A percentile compares a stretch with the other conserved stretches of the same genome.
Evolutionary conservation across 2,888 invertebrate species (phyloP).

Genomic region (Conus canariensis): DNA sequence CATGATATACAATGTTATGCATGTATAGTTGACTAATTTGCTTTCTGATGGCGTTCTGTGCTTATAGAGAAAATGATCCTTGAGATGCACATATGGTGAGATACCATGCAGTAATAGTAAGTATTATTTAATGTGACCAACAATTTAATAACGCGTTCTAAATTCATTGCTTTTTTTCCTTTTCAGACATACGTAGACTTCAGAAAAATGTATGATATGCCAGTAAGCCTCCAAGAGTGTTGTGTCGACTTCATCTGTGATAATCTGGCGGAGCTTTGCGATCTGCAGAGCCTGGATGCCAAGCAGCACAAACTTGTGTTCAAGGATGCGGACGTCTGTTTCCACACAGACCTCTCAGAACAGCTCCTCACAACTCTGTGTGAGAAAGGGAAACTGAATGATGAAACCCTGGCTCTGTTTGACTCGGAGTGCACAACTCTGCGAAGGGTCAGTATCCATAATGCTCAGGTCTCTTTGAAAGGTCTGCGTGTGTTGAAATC

Average conservation of each 20-base stretch:
- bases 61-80: too few species aligned
- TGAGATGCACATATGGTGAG: too few species aligned
- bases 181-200: background rate
- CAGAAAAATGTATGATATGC: conserved; percentile 83
- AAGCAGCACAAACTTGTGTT: conserved; percentile 65
- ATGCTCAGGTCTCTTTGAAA: conserved; percentile 82
- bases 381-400: conserved; percentile 82
- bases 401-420: conserved; percentile 84
- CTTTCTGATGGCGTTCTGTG: too few species aligned
- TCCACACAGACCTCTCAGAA: conserved; percentile 74
- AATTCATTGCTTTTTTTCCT: background rate
- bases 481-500: conserved; percentile 83
- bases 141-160: too few species aligned
- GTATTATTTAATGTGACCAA: too few species aligned
- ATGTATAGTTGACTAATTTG: too few species aligned
- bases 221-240: conserved; percentile 83
- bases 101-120: too few species aligned
- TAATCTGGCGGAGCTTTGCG: conserved; percentile 82
- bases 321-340: conserved; percentile 70
- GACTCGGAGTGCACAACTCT: conserved; percentile 83
- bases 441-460: conserved; percentile 82
- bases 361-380: conserved; percentile 81
- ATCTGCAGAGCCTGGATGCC: conserved; percentile 54
- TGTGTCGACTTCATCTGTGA: conserved; percentile 85
- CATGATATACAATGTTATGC: too few species aligned